These are phyloP conservation scores for Papilio glaucus DNA, from an alignment of 1,140 invertebrate species.

Conservation along the genomic window DNA sequence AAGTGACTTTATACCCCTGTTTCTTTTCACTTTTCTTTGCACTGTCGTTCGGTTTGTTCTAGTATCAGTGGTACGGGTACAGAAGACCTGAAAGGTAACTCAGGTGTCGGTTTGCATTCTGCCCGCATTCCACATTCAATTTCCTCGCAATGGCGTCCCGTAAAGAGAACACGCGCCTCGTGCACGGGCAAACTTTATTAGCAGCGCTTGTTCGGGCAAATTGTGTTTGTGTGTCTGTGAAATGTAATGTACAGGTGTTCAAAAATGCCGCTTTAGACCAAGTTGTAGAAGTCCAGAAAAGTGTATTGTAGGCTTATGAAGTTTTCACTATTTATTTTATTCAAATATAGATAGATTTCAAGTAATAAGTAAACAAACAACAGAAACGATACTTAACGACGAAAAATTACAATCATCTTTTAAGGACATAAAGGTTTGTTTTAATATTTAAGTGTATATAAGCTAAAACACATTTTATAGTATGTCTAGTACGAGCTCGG, in stretches of 20 bases:
- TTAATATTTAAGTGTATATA: neutral
- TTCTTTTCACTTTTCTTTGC: neutral
- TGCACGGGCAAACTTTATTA: conserved; percentile 54
- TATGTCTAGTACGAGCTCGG: neutral
- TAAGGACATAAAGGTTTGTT: too few species aligned
- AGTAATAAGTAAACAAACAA: neutral
- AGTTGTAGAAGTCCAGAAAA: neutral
- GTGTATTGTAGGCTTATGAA: too few species aligned
- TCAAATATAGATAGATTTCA: neutral
- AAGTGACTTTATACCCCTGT: neutral
- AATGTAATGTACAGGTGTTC: conserved; percentile 34
- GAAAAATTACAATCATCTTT: too few species aligned
- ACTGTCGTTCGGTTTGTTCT: neutral
- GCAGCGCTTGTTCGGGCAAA: conserved; percentile 50
- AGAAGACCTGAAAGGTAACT: conserved; percentile 16
- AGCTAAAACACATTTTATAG: neutral
- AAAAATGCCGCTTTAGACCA: neutral
- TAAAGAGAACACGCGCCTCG: conserved; percentile 44
- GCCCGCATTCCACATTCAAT: conserved; percentile 51
- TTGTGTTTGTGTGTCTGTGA: conserved; percentile 44
- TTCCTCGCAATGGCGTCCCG: conserved; percentile 44
- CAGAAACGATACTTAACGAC: too few species aligned
- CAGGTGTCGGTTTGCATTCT: conserved; percentile 46
- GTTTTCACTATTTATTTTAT: too few species aligned
- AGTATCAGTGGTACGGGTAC: neutral